A percentile compares a stretch with the other conserved stretches of the same genome.
Conservation (phyloP, 2,113 vertebrate species). For the Daboia siamensis region DNA sequence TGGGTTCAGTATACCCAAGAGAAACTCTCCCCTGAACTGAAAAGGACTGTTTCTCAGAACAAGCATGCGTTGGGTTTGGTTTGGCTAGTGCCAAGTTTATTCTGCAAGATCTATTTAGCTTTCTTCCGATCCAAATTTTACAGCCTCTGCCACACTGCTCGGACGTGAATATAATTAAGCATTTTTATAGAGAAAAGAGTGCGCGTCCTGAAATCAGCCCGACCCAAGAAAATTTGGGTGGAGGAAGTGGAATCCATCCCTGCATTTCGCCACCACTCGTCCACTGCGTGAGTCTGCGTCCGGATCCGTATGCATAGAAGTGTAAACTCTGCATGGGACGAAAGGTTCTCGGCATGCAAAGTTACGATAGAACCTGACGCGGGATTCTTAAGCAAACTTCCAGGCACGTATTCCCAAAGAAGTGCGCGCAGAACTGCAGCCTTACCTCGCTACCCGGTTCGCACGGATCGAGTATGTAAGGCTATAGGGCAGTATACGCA, state of each 20-base stretch:
- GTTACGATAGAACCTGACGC: background rate
- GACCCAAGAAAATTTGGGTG: background rate
- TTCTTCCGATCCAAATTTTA: background rate
- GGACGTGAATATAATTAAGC: background rate
- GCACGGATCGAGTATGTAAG: background rate
- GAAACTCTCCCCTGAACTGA: background rate
- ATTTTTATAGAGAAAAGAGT: background rate
- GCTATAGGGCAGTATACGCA: background rate
- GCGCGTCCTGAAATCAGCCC: background rate
- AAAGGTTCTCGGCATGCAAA: background rate
- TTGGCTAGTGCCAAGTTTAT: background rate
- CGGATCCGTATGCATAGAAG: background rate
- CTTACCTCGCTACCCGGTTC: background rate
- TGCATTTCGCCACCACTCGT: background rate
- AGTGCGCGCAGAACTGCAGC: background rate
- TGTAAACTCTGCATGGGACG: background rate
- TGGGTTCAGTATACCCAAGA: background rate
- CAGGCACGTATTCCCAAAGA: background rate
- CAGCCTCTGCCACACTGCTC: background rate
- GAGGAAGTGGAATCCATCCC: background rate
- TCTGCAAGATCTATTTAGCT: background rate
- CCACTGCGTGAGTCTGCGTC: background rate
- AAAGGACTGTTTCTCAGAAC: background rate
- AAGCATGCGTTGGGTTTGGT: background rate
- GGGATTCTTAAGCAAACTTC: background rate